Conservation (phyloP, 2,888 invertebrate species). For the Terebella lapidaria region DNA sequence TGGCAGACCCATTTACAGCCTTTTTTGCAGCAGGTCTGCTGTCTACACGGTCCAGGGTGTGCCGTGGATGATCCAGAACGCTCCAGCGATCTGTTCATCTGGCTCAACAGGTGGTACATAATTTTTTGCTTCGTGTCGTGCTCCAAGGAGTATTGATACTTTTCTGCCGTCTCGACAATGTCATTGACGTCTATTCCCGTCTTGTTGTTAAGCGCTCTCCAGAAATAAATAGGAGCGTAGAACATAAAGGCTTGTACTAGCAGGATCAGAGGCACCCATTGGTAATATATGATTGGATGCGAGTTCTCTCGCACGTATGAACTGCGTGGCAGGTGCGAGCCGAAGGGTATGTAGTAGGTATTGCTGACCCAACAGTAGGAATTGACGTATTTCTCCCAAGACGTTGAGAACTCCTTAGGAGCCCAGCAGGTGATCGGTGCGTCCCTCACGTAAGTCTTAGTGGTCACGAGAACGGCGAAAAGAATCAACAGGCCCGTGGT, state of each 20-base stretch:
- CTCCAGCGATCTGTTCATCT: neutral
- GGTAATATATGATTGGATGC: constrained; percentile 34
- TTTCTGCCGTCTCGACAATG: constrained; percentile 42
- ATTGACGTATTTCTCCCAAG: constrained; percentile 23
- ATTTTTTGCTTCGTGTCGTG: neutral
- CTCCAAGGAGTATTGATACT: constrained; percentile 11
- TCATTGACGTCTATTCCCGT: constrained; percentile 51
- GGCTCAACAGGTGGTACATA: neutral
- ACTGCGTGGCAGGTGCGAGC: constrained; percentile 31
- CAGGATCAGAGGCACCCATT: constrained; percentile 55
- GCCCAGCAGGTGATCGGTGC: constrained; percentile 53
- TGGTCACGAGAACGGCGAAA: constrained; percentile 49
- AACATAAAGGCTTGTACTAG: constrained; percentile 56
- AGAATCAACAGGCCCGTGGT: constrained; percentile 46
- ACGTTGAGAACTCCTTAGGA: constrained; percentile 20
- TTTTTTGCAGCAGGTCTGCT: neutral
- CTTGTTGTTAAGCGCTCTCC: constrained; percentile 47
- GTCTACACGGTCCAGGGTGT: neutral
- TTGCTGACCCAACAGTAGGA: constrained; percentile 23
- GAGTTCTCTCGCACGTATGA: neutral
- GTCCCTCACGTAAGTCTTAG: constrained; percentile 49
- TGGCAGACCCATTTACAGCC: neutral
- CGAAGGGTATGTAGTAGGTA: constrained; percentile 25
- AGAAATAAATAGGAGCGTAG: constrained; percentile 55
- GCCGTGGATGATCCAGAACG: too few relatives aligned